Percentiles rank a stretch among this genome's conserved stretches.
phyloP scores from a whole-genome alignment of 2,888 invertebrate species.

The Thalpophila matura region DNA sequence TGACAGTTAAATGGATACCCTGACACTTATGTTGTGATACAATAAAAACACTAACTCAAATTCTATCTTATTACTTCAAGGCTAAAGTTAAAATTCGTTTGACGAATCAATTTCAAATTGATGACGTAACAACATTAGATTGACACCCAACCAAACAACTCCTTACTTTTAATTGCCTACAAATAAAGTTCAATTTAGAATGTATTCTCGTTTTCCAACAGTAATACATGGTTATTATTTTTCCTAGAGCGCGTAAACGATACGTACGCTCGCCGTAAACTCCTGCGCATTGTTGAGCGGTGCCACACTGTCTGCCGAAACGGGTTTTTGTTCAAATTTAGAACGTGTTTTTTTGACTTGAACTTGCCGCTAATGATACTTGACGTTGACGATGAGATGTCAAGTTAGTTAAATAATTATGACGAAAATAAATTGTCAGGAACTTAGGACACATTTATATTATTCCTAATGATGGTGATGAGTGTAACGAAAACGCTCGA shows the following conservation, averaged over 20 bases:
- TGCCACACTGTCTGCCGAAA: conserved; percentile 85
- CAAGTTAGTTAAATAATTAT: conserved; percentile 55
- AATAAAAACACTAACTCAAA: conserved; percentile 43
- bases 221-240: conserved; percentile 60
- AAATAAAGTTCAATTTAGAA: conserved; percentile 31
- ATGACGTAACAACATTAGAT: conserved; percentile 31
- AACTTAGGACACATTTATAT: conserved; percentile 12
- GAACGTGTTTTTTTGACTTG: conserved; percentile 68
- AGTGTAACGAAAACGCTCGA: conserved; percentile 12
- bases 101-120: conserved; percentile 31
- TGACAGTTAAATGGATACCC: conserved; percentile 86
- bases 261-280: conserved; percentile 68
- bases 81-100: conserved; percentile 60
- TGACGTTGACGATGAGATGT: conserved; percentile 72
- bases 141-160: not conserved
- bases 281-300: conserved; percentile 79
- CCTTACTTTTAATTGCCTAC: fast-evolving
- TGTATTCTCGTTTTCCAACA: not conserved
- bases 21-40: conserved; percentile 74
- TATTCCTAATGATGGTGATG: conserved; percentile 30
- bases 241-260: conserved; percentile 71
- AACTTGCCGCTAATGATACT: conserved; percentile 72
- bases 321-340: conserved; percentile 68
- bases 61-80: conserved; percentile 29
- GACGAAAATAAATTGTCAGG: conserved; percentile 43